Evolutionary conservation across 2,113 vertebrate genomes (phyloP).

Genomic region (Sinosuthora webbiana): DNA sequence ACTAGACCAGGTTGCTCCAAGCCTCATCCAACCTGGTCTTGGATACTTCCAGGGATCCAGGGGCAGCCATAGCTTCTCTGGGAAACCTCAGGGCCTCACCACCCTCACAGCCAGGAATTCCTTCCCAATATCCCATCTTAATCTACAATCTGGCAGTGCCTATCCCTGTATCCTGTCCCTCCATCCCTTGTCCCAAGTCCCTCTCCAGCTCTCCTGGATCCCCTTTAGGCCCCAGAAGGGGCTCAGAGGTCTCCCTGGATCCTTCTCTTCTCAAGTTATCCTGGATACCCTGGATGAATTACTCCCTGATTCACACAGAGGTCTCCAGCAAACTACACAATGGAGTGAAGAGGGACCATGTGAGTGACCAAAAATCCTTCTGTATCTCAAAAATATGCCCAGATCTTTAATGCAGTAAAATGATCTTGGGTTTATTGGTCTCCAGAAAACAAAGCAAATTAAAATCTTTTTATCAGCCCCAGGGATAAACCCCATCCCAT

Average conservation of each 20-base stretch:
- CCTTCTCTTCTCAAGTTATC: not conserved
- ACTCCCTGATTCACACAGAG: not conserved
- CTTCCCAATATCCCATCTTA: not conserved
- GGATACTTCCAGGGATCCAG: not conserved
- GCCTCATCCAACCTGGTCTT: rapidly evolving
- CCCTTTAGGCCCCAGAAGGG: rapidly evolving
- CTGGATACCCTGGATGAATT: not conserved
- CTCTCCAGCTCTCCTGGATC: not conserved
- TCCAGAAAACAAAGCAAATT: not conserved
- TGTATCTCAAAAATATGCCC: rapidly evolving
- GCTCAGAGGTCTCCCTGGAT: rapidly evolving
- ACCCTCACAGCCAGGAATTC: rapidly evolving
- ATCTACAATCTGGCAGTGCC: not conserved
- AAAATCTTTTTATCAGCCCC: not conserved
- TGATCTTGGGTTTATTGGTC: not conserved
- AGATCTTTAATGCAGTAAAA: not conserved
- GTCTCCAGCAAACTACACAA: not conserved
- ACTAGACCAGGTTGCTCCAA: rapidly evolving
- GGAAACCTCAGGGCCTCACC: rapidly evolving
- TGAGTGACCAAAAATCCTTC: not conserved
- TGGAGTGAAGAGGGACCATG: not conserved
- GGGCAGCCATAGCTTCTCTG: not conserved
- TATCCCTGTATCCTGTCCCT: not conserved
- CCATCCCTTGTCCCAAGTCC: not conserved
- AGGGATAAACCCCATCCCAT: not conserved